These are phyloP conservation scores for Hemitrygon akajei DNA, from an alignment of 2,797 vertebrate genomes.

Conservation along the genomic window DNA sequence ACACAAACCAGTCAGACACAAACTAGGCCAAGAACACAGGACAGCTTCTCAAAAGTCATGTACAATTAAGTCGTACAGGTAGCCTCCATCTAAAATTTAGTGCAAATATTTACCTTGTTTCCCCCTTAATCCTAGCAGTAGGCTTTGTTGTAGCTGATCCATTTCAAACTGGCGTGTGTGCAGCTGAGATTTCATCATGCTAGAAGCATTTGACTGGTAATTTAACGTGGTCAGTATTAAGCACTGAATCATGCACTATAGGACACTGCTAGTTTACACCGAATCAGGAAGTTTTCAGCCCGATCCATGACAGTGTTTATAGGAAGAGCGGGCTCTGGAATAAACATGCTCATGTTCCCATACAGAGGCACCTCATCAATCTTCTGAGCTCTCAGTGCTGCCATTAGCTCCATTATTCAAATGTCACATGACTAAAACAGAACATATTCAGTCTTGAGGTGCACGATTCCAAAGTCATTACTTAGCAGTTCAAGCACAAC, in stretches of 20 bases:
- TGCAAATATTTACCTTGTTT: background rate
- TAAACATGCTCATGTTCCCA: constrained; percentile 16
- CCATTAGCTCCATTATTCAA: background rate
- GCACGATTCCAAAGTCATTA: background rate
- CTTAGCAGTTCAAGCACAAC: background rate
- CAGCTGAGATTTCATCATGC: background rate
- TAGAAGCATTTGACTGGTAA: background rate
- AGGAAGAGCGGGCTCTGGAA: background rate
- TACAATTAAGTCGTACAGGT: background rate
- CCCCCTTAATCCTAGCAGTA: background rate
- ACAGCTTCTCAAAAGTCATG: background rate
- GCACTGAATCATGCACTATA: background rate
- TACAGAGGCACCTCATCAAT: constrained; percentile 14
- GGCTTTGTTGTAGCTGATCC: background rate
- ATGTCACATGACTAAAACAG: background rate
- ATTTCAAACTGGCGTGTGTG: background rate
- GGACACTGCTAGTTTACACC: background rate
- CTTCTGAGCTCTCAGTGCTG: constrained; percentile 16
- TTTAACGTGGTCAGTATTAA: background rate
- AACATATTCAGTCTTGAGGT: background rate
- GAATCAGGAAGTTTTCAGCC: background rate
- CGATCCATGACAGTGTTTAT: background rate
- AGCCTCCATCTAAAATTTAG: background rate
- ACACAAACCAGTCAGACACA: background rate
- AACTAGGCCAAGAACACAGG: background rate